Percentiles rank a stretch among this genome's conserved stretches.
phyloP scores from a whole-genome alignment of 2,797 vertebrate species.

The Trematomus bernacchii region DNA sequence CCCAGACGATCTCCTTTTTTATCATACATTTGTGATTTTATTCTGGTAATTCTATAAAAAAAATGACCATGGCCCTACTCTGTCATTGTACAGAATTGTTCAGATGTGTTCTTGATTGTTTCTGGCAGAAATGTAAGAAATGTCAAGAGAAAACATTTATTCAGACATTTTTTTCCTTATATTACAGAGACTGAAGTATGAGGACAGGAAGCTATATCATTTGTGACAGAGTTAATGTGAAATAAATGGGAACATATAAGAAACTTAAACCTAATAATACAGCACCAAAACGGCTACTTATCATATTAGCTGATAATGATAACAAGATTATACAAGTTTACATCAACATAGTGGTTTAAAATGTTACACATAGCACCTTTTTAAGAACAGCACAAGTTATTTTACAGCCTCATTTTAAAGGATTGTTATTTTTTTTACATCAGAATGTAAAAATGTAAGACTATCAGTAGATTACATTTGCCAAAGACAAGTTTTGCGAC shows the following conservation, averaged over 20 bases:
- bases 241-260: constrained; percentile 11
- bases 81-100: not conserved
- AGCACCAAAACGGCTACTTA: not conserved
- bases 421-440: constrained; percentile 44
- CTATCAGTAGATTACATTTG: constrained; percentile 66
- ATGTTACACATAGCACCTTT: constrained; percentile 59
- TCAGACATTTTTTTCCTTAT: constrained; percentile 25
- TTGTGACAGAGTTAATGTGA: not conserved
- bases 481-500: constrained; percentile 73
- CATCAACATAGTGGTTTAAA: constrained; percentile 22
- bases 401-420: constrained; percentile 55
- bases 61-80: not conserved
- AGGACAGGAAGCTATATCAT: not conserved
- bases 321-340: not conserved
- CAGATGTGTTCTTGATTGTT: not conserved
- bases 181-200: not conserved
- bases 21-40: not conserved
- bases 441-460: constrained; percentile 67
- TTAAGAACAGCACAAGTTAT: constrained; percentile 53
- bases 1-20: not conserved
- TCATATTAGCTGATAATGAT: not conserved
- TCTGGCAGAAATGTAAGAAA: constrained; percentile 5
- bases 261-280: constrained; percentile 2
- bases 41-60: too few species aligned
- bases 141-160: not conserved